Evolutionary conservation across 2,888 invertebrate genomes (phyloP).

Genomic region (Pristionchus arcanus): DNA sequence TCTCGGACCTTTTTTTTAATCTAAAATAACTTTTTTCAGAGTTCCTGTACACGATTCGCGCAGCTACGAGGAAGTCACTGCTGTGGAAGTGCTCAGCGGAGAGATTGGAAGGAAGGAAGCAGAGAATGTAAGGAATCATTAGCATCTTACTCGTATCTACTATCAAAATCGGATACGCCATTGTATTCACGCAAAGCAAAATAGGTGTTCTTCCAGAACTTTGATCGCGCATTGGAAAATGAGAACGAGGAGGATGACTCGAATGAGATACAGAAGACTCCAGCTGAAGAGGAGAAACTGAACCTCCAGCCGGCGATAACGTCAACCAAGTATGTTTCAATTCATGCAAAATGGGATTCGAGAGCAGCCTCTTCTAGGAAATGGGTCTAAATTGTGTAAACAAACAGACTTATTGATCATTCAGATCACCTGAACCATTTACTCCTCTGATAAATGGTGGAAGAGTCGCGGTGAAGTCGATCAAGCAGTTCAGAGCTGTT

Average conservation of each 20-base stretch:
- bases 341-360: too few relatives aligned
- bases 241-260: constrained; percentile 1
- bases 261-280: not conserved
- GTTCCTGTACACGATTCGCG: not conserved
- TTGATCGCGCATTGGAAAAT: not conserved
- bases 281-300: not conserved
- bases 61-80: not conserved
- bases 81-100: not conserved
- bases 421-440: not conserved
- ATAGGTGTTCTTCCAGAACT: too few relatives aligned
- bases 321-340: not conserved
- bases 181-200: too few relatives aligned
- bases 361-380: too few relatives aligned
- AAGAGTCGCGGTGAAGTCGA: constrained; percentile 46
- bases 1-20: too few relatives aligned
- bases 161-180: too few relatives aligned
- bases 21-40: too few relatives aligned
- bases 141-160: too few relatives aligned
- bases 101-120: not conserved
- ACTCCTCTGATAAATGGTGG: constrained; percentile 54
- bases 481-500: constrained; percentile 18
- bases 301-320: not conserved
- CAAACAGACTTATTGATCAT: not conserved
- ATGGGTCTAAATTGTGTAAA: too few relatives aligned
- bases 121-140: not conserved